Conservation (phyloP, 2,113 vertebrate genomes). For the Holacanthus passer region DNA sequence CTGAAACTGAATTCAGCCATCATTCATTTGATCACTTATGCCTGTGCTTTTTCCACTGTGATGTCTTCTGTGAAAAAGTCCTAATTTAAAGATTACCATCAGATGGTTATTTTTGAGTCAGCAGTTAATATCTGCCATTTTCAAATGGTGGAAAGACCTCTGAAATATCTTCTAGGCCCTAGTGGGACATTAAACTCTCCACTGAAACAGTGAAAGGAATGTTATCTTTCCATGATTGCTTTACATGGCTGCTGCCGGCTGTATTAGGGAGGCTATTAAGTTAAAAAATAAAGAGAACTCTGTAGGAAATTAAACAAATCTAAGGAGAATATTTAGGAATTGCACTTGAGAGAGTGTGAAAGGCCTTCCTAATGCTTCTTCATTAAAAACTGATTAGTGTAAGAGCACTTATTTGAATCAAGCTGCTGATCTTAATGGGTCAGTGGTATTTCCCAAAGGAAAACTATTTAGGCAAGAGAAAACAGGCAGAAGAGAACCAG, state of each 20-base stretch:
- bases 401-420: not conserved
- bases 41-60: not conserved
- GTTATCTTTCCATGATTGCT: not conserved
- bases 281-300: not conserved
- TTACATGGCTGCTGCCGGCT: not conserved
- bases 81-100: too few species aligned
- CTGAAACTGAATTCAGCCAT: too few species aligned
- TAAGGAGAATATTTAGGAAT: not conserved
- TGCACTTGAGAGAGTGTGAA: not conserved
- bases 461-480: constrained; percentile 1
- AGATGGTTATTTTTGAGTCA: too few species aligned
- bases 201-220: not conserved
- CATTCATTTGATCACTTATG: too few species aligned
- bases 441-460: not conserved
- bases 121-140: not conserved
- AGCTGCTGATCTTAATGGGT: not conserved
- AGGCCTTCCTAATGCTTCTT: not conserved
- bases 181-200: not conserved
- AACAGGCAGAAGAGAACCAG: constrained; percentile 1
- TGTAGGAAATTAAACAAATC: not conserved
- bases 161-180: not conserved
- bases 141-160: not conserved
- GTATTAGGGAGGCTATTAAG: not conserved
- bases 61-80: too few species aligned
- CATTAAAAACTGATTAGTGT: constrained; percentile 4